phyloP scores from a whole-genome alignment of 2,888 invertebrate genomes.

The Harpalus rufipes region DNA sequence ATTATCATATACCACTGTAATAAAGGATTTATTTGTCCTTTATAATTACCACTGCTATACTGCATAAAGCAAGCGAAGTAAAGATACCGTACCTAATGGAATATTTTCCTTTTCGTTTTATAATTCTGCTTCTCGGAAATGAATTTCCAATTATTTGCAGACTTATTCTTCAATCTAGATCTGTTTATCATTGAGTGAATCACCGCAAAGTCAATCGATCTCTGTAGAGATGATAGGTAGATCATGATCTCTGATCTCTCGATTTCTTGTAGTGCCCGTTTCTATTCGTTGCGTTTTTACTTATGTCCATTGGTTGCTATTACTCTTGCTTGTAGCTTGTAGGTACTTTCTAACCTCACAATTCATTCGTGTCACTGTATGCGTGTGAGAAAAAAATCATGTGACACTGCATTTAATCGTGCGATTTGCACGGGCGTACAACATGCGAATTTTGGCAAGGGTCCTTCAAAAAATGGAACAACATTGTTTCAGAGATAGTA shows the following conservation, averaged over 20 bases:
- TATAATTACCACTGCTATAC: too few relatives aligned
- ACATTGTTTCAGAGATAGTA: background rate
- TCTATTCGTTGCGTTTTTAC: constrained; percentile 1
- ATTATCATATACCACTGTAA: too few relatives aligned
- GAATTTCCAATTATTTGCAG: too few relatives aligned
- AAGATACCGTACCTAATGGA: too few relatives aligned
- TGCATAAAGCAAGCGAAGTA: too few relatives aligned
- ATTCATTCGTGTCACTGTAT: constrained; percentile 12
- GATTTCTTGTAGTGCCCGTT: background rate
- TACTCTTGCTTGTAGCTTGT: background rate
- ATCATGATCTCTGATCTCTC: background rate
- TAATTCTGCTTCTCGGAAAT: too few relatives aligned
- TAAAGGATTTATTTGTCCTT: too few relatives aligned
- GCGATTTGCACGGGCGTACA: constrained; percentile 32
- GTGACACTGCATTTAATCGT: constrained; percentile 38
- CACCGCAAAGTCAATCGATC: background rate
- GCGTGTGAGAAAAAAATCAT: constrained; percentile 23
- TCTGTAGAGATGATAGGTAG: background rate
- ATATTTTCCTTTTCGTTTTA: too few relatives aligned
- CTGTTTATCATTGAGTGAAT: background rate
- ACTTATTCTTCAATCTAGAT: background rate
- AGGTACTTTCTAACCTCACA: constrained; percentile 43
- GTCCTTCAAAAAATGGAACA: background rate
- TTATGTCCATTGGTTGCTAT: background rate
- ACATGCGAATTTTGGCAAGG: background rate